Evolutionary conservation across 2,797 vertebrate genomes (phyloP).

Genomic region (Mycteria americana): DNA sequence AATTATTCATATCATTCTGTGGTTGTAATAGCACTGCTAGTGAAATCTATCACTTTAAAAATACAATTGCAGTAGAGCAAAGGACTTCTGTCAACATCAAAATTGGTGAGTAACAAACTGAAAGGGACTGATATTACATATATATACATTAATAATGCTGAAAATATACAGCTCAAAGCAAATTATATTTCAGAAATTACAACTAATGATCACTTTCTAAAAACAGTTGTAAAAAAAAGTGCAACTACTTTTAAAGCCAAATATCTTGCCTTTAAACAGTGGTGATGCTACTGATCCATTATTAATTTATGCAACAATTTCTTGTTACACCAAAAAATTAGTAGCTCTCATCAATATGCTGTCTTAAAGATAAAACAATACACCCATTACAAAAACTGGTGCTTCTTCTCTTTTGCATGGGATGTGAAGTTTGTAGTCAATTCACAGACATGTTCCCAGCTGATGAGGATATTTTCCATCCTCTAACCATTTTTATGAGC

Average conservation of each 20-base stretch:
- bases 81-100: neutral
- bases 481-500: neutral
- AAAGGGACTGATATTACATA: neutral
- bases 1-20: constrained; percentile 48
- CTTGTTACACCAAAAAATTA: neutral
- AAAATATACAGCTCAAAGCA: neutral
- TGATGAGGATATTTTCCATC: neutral
- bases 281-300: neutral
- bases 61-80: neutral
- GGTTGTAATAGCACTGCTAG: neutral
- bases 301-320: neutral
- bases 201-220: neutral
- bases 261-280: neutral
- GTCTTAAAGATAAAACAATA: neutral
- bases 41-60: constrained; percentile 52
- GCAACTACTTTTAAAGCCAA: neutral
- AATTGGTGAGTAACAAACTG: neutral
- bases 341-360: neutral
- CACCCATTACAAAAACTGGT: neutral
- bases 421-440: neutral
- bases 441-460: neutral
- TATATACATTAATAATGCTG: neutral
- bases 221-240: neutral
- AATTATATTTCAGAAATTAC: neutral
- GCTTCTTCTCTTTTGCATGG: neutral